A percentile compares a stretch with the other conserved stretches of the same genome.
Conservation (phyloP, 2,113 vertebrate genomes). For the Haplochromis burtoni region DNA sequence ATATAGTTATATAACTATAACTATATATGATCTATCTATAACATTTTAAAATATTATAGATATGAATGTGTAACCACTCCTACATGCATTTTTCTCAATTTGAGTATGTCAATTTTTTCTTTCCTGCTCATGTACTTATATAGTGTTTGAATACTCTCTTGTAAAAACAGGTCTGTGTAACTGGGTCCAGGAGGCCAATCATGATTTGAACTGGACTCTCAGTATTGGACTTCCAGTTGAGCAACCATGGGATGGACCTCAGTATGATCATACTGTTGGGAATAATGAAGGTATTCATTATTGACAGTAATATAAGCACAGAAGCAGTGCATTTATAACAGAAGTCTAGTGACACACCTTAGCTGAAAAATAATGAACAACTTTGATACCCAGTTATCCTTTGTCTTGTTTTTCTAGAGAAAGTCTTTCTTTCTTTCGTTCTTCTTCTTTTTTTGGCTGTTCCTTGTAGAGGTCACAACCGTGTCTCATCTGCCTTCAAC, state of each 20-base stretch:
- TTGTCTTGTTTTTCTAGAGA: not conserved
- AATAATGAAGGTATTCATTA: conserved; percentile 56
- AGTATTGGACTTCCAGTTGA: conserved; percentile 42
- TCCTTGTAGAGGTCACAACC: not conserved
- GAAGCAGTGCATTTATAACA: not conserved
- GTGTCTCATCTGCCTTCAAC: not conserved
- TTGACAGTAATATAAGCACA: not conserved
- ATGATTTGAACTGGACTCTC: conserved; percentile 57
- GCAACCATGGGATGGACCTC: conserved; percentile 52
- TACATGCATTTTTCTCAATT: not conserved
- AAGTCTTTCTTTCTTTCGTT: not conserved
- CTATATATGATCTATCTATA: not conserved
- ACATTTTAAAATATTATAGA: not conserved
- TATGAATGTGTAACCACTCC: not conserved
- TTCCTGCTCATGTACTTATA: not conserved
- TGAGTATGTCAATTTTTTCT: not conserved
- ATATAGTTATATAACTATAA: not conserved
- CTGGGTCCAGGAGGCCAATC: conserved; percentile 56
- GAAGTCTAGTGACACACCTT: not conserved
- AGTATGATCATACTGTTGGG: conserved; percentile 64
- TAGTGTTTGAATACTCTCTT: not conserved
- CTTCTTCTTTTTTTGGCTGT: not conserved
- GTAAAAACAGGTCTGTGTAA: conserved; percentile 57
- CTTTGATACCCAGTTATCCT: rapidly evolving
- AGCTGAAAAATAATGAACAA: not conserved